Conservation (phyloP, 1,140 invertebrate genomes). For the Lucilia sericata region DNA sequence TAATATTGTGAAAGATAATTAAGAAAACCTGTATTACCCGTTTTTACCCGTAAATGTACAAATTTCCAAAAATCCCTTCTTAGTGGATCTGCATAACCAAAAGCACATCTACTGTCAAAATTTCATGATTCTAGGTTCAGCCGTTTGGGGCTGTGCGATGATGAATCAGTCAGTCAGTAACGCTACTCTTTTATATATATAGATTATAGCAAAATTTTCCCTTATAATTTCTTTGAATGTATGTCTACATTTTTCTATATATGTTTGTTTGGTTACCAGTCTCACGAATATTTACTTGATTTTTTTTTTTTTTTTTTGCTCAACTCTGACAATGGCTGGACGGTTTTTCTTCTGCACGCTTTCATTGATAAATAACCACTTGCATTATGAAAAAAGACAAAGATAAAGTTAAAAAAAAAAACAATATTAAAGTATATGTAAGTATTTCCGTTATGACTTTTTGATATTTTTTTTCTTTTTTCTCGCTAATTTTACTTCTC, state of each 20-base stretch:
- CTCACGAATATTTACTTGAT: neutral
- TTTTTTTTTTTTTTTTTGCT: too few species aligned
- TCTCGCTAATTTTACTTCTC: neutral
- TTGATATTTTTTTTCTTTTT: neutral
- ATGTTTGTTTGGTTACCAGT: neutral
- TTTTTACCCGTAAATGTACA: too few species aligned
- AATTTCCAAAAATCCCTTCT: too few species aligned
- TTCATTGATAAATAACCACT: conserved; percentile 4
- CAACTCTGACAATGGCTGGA: neutral
- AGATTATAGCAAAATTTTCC: too few species aligned
- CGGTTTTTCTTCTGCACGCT: neutral
- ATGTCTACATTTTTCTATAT: neutral
- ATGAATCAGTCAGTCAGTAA: too few species aligned
- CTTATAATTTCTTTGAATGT: neutral
- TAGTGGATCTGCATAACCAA: too few species aligned
- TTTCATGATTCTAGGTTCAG: too few species aligned
- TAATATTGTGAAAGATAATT: too few species aligned
- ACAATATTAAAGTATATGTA: neutral
- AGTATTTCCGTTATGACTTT: conserved; percentile 9
- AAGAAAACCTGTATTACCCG: too few species aligned
- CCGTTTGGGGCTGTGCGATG: too few species aligned
- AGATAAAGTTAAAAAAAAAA: neutral
- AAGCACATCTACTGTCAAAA: too few species aligned
- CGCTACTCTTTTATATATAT: too few species aligned
- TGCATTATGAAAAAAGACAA: neutral